Evolutionary conservation across 1,140 invertebrate species (phyloP).

Genomic region (Dysdera silvatica): DNA sequence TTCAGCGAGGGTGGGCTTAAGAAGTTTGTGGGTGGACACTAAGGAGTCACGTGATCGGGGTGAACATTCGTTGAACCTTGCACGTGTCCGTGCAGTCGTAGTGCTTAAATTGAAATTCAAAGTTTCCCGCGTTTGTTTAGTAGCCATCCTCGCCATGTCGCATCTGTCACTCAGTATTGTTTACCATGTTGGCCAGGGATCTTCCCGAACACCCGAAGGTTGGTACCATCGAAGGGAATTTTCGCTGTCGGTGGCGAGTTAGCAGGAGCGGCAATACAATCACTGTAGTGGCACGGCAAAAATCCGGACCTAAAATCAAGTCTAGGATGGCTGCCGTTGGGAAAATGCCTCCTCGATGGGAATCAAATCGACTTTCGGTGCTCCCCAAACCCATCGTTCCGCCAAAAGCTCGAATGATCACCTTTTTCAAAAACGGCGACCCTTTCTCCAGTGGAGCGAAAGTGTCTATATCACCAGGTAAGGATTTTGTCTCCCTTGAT

Average conservation of each 20-base stretch:
- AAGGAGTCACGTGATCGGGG: background rate
- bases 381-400: conserved; percentile 21
- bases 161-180: background rate
- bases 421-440: conserved; percentile 89
- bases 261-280: conserved; percentile 25
- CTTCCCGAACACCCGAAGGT: conserved; percentile 19
- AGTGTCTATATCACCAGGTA: conserved; percentile 75
- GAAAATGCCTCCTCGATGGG: conserved; percentile 9
- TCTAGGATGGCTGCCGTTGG: conserved; percentile 25
- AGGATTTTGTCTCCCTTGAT: conserved; percentile 78
- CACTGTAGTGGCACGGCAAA: conserved; percentile 14
- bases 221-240: conserved; percentile 22
- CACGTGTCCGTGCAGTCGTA: background rate
- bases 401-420: conserved; percentile 61
- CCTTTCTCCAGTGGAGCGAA: conserved; percentile 81
- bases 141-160: conserved; percentile 5
- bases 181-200: conserved; percentile 24
- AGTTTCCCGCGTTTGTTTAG: background rate
- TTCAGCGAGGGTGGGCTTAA: no score
- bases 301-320: background rate
- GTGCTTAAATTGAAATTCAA: background rate
- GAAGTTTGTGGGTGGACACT: background rate
- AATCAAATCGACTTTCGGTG: conserved; percentile 15
- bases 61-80: conserved; percentile 21
- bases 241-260: conserved; percentile 26